A percentile compares a stretch with the other conserved stretches of the same genome.
phyloP scores from a whole-genome alignment of 2,113 vertebrate species.

The Onychostoma macrolepis region DNA sequence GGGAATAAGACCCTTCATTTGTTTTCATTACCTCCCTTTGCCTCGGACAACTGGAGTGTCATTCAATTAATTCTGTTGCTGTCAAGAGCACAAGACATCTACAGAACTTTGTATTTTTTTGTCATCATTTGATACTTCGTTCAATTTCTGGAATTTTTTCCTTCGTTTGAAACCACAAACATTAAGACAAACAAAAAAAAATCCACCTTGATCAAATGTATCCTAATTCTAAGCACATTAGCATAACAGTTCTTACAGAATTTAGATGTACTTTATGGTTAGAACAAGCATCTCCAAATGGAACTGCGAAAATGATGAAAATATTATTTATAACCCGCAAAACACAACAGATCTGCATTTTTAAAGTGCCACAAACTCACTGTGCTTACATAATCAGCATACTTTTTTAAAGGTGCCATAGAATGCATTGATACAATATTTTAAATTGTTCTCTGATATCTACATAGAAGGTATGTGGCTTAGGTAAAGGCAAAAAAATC shows the following conservation, averaged over 20 bases:
- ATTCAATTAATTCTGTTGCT: conserved; percentile 30
- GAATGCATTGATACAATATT: no score
- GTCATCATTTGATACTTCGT: neutral
- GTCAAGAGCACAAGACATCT: neutral
- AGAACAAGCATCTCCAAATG: neutral
- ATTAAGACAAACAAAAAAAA: neutral
- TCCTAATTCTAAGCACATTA: no score
- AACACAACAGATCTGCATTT: neutral
- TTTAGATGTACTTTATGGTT: no score
- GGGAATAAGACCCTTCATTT: conserved; percentile 81
- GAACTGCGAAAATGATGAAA: neutral
- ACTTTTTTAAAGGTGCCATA: neutral
- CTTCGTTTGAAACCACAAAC: neutral
- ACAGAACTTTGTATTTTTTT: neutral
- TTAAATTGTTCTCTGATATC: no score
- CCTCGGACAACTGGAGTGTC: conserved; percentile 59
- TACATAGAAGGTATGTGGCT: no score
- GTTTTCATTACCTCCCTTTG: conserved; percentile 80
- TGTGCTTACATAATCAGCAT: no score
- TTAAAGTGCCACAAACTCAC: neutral
- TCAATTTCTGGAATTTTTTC: neutral
- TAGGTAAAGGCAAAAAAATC: no score
- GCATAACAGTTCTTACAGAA: no score
- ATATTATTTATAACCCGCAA: no score
- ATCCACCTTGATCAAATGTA: neutral